Percentiles rank a stretch among this genome's conserved stretches.
phyloP scores from a whole-genome alignment of 2,113 vertebrate genomes.

The Heloderma charlesbogerti region DNA sequence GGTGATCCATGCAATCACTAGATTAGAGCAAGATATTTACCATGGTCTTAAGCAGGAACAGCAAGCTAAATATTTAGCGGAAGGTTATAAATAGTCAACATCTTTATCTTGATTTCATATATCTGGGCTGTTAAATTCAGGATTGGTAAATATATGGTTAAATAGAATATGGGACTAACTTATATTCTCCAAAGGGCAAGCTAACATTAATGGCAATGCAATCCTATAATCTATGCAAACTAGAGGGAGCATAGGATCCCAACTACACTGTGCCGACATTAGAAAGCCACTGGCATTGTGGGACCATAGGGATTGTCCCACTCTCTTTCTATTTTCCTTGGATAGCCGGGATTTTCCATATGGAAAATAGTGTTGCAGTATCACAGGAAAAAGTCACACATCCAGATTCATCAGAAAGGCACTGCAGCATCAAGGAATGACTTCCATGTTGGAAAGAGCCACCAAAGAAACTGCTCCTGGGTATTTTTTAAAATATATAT shows the following conservation, averaged over 20 bases:
- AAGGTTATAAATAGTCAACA: background rate
- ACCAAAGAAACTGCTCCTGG: background rate
- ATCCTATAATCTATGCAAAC: background rate
- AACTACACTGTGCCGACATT: background rate
- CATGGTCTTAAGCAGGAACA: background rate
- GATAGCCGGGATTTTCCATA: background rate
- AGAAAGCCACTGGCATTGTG: background rate
- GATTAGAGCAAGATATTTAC: background rate
- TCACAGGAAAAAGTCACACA: background rate
- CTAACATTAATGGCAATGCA: background rate
- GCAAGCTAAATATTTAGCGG: background rate
- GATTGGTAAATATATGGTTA: rapidly evolving
- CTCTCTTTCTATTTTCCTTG: background rate
- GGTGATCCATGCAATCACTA: background rate
- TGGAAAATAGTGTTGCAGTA: background rate
- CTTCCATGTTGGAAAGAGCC: background rate
- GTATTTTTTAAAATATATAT: no score
- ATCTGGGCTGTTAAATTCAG: background rate
- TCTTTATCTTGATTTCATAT: background rate
- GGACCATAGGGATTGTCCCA: background rate
- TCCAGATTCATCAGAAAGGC: background rate
- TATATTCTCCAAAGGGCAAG: background rate
- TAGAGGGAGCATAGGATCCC: no score
- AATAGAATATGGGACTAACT: background rate
- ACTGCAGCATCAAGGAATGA: background rate